Conservation (phyloP, 1,140 invertebrate genomes). For the Sitophilus oryzae region DNA sequence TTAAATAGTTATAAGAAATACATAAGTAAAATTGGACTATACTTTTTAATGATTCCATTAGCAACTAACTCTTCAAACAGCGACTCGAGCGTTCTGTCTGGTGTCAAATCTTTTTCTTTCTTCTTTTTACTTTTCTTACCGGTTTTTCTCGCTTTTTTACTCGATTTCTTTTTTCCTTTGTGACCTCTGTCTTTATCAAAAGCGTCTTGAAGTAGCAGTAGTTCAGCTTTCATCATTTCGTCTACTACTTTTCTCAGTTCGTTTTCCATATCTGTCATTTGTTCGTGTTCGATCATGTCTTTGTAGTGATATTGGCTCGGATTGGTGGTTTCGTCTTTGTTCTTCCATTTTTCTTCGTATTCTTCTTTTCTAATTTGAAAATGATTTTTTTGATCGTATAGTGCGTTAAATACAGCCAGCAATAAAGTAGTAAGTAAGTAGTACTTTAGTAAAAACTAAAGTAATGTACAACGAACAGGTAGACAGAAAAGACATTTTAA, state of each 20-base stretch:
- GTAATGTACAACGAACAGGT: too few species aligned
- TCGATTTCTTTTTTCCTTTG: conserved; percentile 74
- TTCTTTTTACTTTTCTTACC: conserved; percentile 87
- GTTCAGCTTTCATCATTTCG: conserved; percentile 75
- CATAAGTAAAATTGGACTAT: neutral
- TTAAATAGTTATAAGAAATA: conserved; percentile 2
- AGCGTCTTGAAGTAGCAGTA: conserved; percentile 74
- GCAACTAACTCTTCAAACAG: conserved; percentile 86
- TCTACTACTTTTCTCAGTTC: conserved; percentile 81
- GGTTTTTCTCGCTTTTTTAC: conserved; percentile 71
- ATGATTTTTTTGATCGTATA: too few species aligned
- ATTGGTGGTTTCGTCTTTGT: conserved; percentile 63
- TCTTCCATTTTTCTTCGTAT: conserved; percentile 73
- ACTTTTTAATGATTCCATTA: conserved; percentile 81
- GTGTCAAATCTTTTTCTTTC: conserved; percentile 93
- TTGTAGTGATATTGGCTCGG: conserved; percentile 65
- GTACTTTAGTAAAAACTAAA: too few species aligned
- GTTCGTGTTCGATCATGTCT: conserved; percentile 77
- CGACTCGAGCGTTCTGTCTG: conserved; percentile 83
- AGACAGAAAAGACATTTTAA: too few species aligned
- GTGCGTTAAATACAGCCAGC: too few species aligned
- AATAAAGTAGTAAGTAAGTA: too few species aligned
- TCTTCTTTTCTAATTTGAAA: conserved; percentile 58
- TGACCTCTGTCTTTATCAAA: conserved; percentile 66
- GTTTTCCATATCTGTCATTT: conserved; percentile 74